Evolutionary conservation across 92 coral and sea anemone genomes (phyloP).

Genomic region (Epizoanthus illoricatus): DNA sequence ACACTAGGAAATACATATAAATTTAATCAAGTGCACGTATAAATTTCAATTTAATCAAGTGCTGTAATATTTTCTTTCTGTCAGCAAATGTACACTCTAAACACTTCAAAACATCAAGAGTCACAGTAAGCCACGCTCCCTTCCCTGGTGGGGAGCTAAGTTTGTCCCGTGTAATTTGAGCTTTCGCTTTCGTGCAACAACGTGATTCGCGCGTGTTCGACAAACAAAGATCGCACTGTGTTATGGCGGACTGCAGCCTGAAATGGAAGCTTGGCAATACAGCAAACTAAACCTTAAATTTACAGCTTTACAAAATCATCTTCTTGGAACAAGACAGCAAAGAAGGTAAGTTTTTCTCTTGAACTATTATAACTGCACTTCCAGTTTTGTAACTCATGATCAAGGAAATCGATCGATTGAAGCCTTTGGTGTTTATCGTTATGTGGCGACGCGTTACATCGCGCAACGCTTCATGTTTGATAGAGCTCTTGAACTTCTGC

Average conservation of each 20-base stretch:
- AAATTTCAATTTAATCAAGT: too few relatives aligned
- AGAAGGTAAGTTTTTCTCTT: conserved; percentile 33
- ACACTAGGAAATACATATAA: too few relatives aligned
- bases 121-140: not conserved
- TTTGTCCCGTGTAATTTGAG: not conserved
- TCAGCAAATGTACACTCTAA: too few relatives aligned
- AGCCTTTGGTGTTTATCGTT: not conserved
- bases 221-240: conserved; percentile 41
- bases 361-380: not conserved
- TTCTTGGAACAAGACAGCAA: conserved; percentile 25
- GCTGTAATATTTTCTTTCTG: too few relatives aligned
- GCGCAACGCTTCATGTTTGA: not conserved
- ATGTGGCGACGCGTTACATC: not conserved
- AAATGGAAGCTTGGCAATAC: conserved; percentile 55
- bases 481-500: not conserved
- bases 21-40: too few relatives aligned
- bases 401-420: not conserved
- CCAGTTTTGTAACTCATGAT: not conserved
- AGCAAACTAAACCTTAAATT: conserved; percentile 43
- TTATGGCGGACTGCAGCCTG: conserved; percentile 31
- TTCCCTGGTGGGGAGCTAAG: not conserved
- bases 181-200: conserved; percentile 28
- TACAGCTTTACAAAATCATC: conserved; percentile 43
- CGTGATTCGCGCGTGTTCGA: conserved; percentile 45
- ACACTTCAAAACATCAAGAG: too few relatives aligned